These are phyloP conservation scores for Nymphalis io DNA, from an alignment of 1,140 invertebrate species.

Conservation along the genomic window DNA sequence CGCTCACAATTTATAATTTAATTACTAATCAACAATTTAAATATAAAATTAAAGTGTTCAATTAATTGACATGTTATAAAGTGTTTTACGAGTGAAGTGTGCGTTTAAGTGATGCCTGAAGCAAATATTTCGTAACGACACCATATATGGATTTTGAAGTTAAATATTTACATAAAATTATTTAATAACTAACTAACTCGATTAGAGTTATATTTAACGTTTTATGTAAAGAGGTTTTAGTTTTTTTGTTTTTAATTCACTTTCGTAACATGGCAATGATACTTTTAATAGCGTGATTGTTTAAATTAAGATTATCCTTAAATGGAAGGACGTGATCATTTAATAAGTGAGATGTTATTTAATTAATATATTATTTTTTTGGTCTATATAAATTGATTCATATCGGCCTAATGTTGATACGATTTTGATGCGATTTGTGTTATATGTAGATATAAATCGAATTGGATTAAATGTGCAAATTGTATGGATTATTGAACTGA, in stretches of 20 bases:
- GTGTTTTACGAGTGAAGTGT: background rate
- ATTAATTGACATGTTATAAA: background rate
- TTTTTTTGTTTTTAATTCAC: background rate
- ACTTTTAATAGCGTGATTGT: too few species aligned
- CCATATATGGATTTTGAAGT: conserved; percentile 14
- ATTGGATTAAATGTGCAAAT: too few species aligned
- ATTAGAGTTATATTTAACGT: too few species aligned
- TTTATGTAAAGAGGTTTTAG: too few species aligned
- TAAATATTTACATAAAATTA: background rate
- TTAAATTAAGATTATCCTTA: background rate
- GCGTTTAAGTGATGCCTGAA: background rate
- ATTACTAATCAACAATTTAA: conserved; percentile 1
- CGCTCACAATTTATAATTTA: conserved; percentile 16
- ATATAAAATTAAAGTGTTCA: background rate
- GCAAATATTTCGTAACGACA: background rate
- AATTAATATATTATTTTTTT: too few species aligned
- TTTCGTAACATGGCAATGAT: background rate
- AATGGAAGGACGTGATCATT: background rate
- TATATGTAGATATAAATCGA: too few species aligned
- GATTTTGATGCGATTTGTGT: too few species aligned
- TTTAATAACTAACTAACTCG: too few species aligned
- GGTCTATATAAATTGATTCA: too few species aligned
- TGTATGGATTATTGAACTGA: too few species aligned
- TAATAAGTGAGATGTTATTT: too few species aligned
- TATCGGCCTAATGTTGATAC: too few species aligned